phyloP scores from a whole-genome alignment of 2,888 invertebrate genomes.

The Clanis bilineata region DNA sequence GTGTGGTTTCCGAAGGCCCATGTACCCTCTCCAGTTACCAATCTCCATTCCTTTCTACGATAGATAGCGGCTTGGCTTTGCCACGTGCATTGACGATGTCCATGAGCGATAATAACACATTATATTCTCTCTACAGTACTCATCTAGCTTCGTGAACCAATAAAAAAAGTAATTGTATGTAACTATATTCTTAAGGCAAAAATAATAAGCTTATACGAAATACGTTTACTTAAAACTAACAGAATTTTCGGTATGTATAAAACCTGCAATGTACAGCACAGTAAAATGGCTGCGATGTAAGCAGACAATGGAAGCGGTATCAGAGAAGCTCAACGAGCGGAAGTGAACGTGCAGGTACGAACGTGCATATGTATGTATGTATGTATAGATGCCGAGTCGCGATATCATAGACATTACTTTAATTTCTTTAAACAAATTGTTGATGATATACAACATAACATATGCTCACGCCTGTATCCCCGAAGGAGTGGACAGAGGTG shows the following conservation, averaged over 20 bases:
- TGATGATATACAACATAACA: neutral
- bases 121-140: no score
- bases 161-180: no score
- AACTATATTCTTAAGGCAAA: neutral
- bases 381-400: neutral
- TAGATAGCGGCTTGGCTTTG: no score
- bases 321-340: constrained; percentile 44
- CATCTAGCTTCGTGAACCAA: no score
- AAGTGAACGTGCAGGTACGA: constrained; percentile 45
- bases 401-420: neutral
- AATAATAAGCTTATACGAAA: neutral
- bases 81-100: no score
- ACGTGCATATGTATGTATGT: constrained; percentile 28
- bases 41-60: no score
- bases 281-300: constrained; percentile 4
- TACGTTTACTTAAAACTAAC: neutral
- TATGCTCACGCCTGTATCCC: no score
- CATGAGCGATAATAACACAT: no score
- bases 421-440: neutral
- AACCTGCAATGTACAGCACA: constrained; percentile 30
- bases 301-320: constrained; percentile 33
- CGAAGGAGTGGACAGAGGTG: no score
- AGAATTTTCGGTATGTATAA: neutral
- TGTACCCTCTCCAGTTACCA: no score
- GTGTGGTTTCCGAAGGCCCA: no score